phyloP scores from a whole-genome alignment of 2,113 vertebrate species.

The Phrynosoma platyrhinos region DNA sequence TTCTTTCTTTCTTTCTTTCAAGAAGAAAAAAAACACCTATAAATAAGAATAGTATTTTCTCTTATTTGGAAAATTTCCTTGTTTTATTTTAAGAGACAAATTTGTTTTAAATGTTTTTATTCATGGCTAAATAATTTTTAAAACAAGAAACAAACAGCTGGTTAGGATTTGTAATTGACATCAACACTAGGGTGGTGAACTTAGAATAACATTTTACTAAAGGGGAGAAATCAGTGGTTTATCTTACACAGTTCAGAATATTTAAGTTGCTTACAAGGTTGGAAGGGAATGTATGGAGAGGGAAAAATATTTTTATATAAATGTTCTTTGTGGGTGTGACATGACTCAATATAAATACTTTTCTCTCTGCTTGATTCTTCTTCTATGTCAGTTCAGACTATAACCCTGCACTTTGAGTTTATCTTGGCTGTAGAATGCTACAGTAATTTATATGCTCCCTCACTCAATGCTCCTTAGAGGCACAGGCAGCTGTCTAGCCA shows the following conservation, averaged over 20 bases:
- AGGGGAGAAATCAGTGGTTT: conserved; percentile 47
- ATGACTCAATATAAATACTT: conserved; percentile 44
- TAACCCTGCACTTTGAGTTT: conserved; percentile 79
- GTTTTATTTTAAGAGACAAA: background rate
- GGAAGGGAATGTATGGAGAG: conserved; percentile 34
- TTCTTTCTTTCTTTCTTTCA: background rate
- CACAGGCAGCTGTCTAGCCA: conserved; percentile 80
- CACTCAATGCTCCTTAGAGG: conserved; percentile 70
- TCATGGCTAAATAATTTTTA: conserved; percentile 62
- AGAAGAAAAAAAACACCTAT: background rate
- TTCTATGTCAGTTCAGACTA: conserved; percentile 71
- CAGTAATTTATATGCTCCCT: conserved; percentile 80
- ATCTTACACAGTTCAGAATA: conserved; percentile 51
- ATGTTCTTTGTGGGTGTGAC: conserved; percentile 15
- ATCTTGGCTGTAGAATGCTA: conserved; percentile 80
- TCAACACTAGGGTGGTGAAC: conserved; percentile 49
- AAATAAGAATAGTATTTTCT: background rate
- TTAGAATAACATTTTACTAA: conserved; percentile 52
- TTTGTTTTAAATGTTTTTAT: conserved; percentile 40
- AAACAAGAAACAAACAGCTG: conserved; percentile 65
- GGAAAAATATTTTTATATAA: conserved; percentile 59
- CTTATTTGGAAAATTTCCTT: background rate
- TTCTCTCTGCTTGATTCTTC: conserved; percentile 58
- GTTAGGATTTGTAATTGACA: conserved; percentile 49
- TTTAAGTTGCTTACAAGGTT: conserved; percentile 62